phyloP scores from a whole-genome alignment of 2,888 invertebrate species.

The Serrognathus titanus region DNA sequence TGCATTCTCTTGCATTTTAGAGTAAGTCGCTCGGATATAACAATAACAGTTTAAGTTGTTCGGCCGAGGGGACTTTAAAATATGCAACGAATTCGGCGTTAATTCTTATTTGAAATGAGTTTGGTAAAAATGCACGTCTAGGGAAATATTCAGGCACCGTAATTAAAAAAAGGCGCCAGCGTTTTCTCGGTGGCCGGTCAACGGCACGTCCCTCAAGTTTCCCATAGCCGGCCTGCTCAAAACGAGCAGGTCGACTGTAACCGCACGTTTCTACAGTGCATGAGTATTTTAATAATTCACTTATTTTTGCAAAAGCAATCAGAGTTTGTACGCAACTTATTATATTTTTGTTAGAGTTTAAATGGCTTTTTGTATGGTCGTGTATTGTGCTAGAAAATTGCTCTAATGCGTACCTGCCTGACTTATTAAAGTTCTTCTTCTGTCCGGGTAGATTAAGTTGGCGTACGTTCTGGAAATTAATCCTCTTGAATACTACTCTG shows the following conservation, averaged over 20 bases:
- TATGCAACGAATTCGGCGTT: conserved; percentile 32
- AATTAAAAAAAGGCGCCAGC: conserved; percentile 41
- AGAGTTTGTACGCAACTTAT: conserved; percentile 32
- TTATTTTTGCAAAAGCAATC: conserved; percentile 37
- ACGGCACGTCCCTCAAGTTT: neutral
- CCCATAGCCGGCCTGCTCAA: neutral
- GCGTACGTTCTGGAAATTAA: conserved; percentile 1
- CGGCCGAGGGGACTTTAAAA: conserved; percentile 22
- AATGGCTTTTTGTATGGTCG: conserved; percentile 26
- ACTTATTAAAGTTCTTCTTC: conserved; percentile 21
- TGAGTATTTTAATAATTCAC: conserved; percentile 35
- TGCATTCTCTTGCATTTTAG: too few species aligned
- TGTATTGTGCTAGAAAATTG: conserved; percentile 30
- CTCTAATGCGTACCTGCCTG: conserved; percentile 29
- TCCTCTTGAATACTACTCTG: neutral
- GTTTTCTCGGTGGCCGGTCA: conserved; percentile 22
- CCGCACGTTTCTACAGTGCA: conserved; percentile 9
- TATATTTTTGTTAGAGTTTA: conserved; percentile 29
- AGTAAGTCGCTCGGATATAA: neutral
- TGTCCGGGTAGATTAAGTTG: conserved; percentile 10
- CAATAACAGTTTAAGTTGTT: conserved; percentile 26
- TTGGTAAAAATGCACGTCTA: conserved; percentile 42
- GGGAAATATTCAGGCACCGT: conserved; percentile 39
- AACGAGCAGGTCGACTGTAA: conserved; percentile 17
- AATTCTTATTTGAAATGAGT: conserved; percentile 45